Percentiles rank a stretch among this genome's conserved stretches.
phyloP scores from a whole-genome alignment of 1,140 invertebrate genomes.

The Tyrophagus putrescentiae region DNA sequence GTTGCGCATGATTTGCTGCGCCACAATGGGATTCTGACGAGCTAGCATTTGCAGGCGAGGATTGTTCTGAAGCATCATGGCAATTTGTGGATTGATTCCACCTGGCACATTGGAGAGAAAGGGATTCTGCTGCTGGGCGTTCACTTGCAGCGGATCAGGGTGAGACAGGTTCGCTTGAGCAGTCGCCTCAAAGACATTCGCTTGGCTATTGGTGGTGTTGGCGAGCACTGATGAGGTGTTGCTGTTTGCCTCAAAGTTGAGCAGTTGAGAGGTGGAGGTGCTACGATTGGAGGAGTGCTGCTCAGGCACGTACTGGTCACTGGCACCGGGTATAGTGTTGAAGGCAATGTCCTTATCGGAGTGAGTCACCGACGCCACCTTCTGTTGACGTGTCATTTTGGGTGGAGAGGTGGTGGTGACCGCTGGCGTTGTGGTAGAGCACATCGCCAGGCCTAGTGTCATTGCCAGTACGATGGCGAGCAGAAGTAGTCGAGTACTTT shows the following conservation, averaged over 20 bases:
- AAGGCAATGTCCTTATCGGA: neutral
- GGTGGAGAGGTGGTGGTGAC: neutral
- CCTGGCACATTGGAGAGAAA: neutral
- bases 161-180: neutral
- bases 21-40: conserved; percentile 13
- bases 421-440: too few species aligned
- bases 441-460: too few species aligned
- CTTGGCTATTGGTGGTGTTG: neutral
- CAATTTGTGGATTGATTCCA: conserved; percentile 15
- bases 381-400: neutral
- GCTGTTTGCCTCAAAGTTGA: neutral
- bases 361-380: neutral
- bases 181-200: conserved; percentile 1
- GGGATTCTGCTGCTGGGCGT: conserved; percentile 13
- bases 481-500: too few species aligned
- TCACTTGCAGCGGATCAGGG: neutral
- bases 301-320: conserved; percentile 1
- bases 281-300: neutral
- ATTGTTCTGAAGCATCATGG: conserved; percentile 10
- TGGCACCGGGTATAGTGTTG: neutral
- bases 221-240: neutral
- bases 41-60: conserved; percentile 9
- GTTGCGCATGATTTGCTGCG: conserved; percentile 17
- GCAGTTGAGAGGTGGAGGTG: neutral
- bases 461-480: too few species aligned